Evolutionary conservation across 1,140 invertebrate species (phyloP), one percentile per base, ranked within the genome.

Genomic region (Penaeus chinensis): DNA sequence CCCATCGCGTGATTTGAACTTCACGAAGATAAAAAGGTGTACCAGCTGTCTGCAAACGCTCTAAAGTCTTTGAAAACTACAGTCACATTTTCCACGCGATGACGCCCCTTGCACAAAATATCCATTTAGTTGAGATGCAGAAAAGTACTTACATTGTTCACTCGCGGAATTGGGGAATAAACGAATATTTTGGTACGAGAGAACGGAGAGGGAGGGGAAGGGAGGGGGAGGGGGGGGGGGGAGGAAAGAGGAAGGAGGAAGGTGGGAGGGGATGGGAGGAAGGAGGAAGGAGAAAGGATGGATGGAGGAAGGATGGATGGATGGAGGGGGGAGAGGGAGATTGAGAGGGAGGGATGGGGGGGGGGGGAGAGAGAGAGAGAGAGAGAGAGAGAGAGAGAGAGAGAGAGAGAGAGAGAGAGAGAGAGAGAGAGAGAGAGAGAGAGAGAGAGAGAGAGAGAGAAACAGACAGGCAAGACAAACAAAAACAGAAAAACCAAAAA

Each of bases 391-490:
- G n/a, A 19, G 71, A 32, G n/a, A 76, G 71, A 76, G n/a, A 76
- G 71, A 76, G n/a, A 76, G 71, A 76, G n/a, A 76, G 71, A 76
- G n/a, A 76, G 71, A 76, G n/a, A 76, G 71, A 20, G 4, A 76
- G 19, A 76, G 4, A 76, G 71, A 76, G 7, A 27, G 24, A 22
- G 7, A 76, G 71, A 76, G 13, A 22, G 71, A 76, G 7, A 76
- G 71, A 27, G 3, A 22, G 71, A 76, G 7, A 27, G 71, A 20
- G 11, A 27, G 71, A 76, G 11, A 10, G 71, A 27, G 4, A 27
- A 13, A n/a, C 8, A 42, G 71, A 76, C 8, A 76, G 71, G n/a
- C 37, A 42, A 37, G 37, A 42, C 37, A 42, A 8, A 5, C 37
- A 42, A 8, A 42, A 8, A 42, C 4, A 42, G 37, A 42, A 8